Percentiles rank a stretch among this genome's conserved stretches.
Evolutionary conservation across 1,140 invertebrate genomes (phyloP).

Genomic region (Drosophila biarmipes): DNA sequence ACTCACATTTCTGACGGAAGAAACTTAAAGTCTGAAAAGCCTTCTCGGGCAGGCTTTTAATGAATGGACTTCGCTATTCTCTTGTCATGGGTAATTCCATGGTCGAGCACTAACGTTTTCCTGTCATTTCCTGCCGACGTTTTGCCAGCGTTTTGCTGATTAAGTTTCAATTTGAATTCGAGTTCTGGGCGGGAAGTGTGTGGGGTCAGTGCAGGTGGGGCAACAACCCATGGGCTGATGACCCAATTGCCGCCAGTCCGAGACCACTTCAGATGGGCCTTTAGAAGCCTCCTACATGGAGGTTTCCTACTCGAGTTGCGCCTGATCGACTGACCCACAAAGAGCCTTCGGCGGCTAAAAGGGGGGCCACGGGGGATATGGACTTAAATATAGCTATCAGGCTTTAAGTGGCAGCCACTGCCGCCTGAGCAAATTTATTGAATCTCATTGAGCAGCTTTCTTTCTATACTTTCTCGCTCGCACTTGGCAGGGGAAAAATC

Average conservation of each 20-base stretch:
- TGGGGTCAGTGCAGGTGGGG: conserved; percentile 32
- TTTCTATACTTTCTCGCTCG: conserved; percentile 69
- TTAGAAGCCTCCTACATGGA: conserved; percentile 48
- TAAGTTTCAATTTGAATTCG: conserved; percentile 61
- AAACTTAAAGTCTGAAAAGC: too few relatives aligned
- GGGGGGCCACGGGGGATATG: conserved; percentile 15
- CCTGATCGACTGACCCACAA: conserved; percentile 61
- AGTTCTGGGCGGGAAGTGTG: conserved; percentile 23
- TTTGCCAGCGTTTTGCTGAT: conserved; percentile 47
- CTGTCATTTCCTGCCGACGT: conserved; percentile 16
- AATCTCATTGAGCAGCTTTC: conserved; percentile 80
- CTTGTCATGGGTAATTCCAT: conserved; percentile 17
- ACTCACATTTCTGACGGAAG: too few relatives aligned
- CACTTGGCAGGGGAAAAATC: conserved; percentile 24
- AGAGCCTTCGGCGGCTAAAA: conserved; percentile 39
- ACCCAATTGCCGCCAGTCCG: conserved; percentile 38
- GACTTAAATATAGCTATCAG: conserved; percentile 82
- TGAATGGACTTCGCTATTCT: neutral
- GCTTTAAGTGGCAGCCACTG: conserved; percentile 74
- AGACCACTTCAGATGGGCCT: conserved; percentile 24
- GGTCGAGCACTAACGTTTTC: conserved; percentile 17
- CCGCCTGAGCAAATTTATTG: conserved; percentile 71
- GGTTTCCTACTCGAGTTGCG: conserved; percentile 23
- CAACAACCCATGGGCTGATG: conserved; percentile 43
- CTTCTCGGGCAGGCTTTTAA: neutral